Evolutionary conservation across 23 tunicate genomes (phyloP), one percentile per base, ranked within the genome.

Genomic region (Halocynthia roretzi): DNA sequence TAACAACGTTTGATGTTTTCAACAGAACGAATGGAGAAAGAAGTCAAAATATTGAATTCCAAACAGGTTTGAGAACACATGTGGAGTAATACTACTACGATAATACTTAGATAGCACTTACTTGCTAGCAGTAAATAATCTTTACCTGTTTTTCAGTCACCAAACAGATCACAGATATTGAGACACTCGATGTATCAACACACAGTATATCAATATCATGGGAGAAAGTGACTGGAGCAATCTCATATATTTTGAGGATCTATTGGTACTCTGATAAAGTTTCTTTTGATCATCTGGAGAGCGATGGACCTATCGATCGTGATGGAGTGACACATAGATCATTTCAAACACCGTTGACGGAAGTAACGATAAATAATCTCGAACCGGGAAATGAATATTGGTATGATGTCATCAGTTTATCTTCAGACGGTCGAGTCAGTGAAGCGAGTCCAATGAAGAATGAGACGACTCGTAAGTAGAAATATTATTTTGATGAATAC

Each of bases 401-500:
- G 71, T 80, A 77, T 61, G 67, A 84, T 50, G 78, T 89, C 23
- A 22, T 77, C 9, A 75, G 84, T 12, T 64, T 89, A 44, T 87
- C 89, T 14, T 79, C 83, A 67, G 88, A 80, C 50, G 81, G 88
- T 18, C 75, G 82, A 74, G 20, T 52, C 8, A 75, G 84, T 51
- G 23, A 49, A 12, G n/a, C 67, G 8, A 68, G 80, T 53, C 67
- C 68, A 8, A 61, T 68, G 31, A 23, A 58, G 12, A 68, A 51
- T 6, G 96, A 89, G 52, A 87, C 87, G 6, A 86, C 91, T 68
- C 49, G 91, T 86, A 68, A 72, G 87, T 18, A n/a, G n/a, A n/a
- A n/a, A n/a, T n/a, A n/a, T n/a, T n/a, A n/a, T n/a, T n/a, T n/a
- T n/a, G n/a, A n/a, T n/a, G n/a, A n/a, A n/a, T n/a, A n/a, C n/a